phyloP scores from a whole-genome alignment of 2,888 invertebrate species.

The Acronicta leporina region DNA sequence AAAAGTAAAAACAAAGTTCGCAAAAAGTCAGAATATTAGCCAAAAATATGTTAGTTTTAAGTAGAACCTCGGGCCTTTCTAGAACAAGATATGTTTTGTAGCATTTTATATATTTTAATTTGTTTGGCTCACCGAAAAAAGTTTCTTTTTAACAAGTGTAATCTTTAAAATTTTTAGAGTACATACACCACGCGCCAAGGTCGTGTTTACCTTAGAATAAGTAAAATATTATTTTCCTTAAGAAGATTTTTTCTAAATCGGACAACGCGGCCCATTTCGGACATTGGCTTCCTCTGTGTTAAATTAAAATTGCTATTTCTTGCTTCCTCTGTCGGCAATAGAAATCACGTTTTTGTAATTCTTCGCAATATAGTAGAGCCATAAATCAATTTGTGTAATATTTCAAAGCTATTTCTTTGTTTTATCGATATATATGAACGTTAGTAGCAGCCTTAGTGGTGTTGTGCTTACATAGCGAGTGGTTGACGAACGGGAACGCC shows the following conservation, averaged over 20 bases:
- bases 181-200: constrained; percentile 41
- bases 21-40: constrained; percentile 13
- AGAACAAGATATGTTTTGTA: constrained; percentile 20
- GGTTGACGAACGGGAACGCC: constrained; percentile 56
- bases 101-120: constrained; percentile 36
- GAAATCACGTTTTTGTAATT: constrained; percentile 47
- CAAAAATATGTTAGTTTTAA: constrained; percentile 12
- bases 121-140: constrained; percentile 33
- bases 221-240: constrained; percentile 45
- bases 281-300: constrained; percentile 27
- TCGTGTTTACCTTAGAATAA: constrained; percentile 41
- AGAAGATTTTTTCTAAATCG: constrained; percentile 28
- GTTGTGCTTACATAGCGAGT: constrained; percentile 55
- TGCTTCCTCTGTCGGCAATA: constrained; percentile 13
- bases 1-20: constrained; percentile 11
- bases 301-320: too few relatives aligned
- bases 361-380: constrained; percentile 8
- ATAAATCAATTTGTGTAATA: constrained; percentile 24
- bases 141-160: constrained; percentile 45
- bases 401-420: constrained; percentile 14
- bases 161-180: constrained; percentile 47
- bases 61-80: constrained; percentile 14
- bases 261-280: constrained; percentile 33
- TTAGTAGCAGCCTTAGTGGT: constrained; percentile 18
- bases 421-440: constrained; percentile 27